Conservation (phyloP, 1,140 invertebrate genomes). For the Phortica variegata region DNA sequence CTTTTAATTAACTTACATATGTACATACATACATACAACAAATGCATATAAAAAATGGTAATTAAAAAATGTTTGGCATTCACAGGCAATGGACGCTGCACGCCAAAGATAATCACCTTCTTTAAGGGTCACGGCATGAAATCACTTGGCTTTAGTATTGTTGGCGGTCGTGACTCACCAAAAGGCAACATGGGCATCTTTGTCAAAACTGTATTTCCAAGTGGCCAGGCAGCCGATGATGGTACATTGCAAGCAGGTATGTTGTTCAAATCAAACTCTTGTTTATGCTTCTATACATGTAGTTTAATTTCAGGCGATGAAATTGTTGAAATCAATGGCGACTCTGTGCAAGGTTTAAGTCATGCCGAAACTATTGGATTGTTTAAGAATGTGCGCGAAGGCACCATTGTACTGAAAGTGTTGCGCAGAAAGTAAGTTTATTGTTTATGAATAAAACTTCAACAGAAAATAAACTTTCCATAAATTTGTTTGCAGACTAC, state of each 20-base stretch:
- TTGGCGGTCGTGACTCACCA: slow-evolving; percentile 85
- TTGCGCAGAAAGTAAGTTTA: slow-evolving; percentile 69
- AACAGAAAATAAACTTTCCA: background rate
- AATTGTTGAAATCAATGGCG: slow-evolving; percentile 86
- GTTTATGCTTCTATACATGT: slow-evolving; percentile 1
- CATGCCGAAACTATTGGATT: slow-evolving; percentile 85
- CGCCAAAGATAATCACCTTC: slow-evolving; percentile 61
- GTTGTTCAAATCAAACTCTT: background rate
- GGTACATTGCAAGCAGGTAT: slow-evolving; percentile 82
- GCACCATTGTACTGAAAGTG: slow-evolving; percentile 80
- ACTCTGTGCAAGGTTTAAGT: slow-evolving; percentile 77
- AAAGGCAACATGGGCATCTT: slow-evolving; percentile 88
- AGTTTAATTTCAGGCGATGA: slow-evolving; percentile 76
- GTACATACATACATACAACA: background rate
- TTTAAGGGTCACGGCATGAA: slow-evolving; percentile 82
- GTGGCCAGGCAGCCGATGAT: slow-evolving; percentile 82
- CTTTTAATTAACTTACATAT: background rate
- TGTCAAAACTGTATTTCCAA: slow-evolving; percentile 86
- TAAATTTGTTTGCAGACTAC: slow-evolving; percentile 24
- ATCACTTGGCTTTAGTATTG: slow-evolving; percentile 88
- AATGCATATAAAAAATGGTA: too few species aligned
- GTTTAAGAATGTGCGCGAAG: slow-evolving; percentile 86
- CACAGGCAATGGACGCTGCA: slow-evolving; percentile 38
- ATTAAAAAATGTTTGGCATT: background rate
- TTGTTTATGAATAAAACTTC: too few species aligned